phyloP scores from a whole-genome alignment of 2,113 vertebrate species.

The Pelobates fuscus region DNA sequence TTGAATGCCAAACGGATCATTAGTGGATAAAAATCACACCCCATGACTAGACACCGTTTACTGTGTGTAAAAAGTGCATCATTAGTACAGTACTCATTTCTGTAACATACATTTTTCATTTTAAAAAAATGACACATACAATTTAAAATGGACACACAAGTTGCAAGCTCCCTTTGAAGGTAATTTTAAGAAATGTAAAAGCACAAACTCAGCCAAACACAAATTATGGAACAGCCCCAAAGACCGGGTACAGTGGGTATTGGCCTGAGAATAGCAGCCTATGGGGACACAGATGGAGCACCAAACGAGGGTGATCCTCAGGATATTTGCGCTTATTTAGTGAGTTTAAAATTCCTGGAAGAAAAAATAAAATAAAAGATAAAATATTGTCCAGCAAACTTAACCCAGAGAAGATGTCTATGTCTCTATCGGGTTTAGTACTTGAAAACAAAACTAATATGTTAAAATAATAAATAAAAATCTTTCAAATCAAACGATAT shows the following conservation, averaged over 20 bases:
- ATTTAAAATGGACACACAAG: background rate
- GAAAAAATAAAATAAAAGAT: background rate
- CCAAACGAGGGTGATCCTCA: too few species aligned
- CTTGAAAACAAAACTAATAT: too few species aligned
- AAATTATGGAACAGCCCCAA: constrained; percentile 17
- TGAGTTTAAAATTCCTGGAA: background rate
- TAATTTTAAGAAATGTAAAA: background rate
- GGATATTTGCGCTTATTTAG: background rate
- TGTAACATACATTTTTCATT: too few species aligned
- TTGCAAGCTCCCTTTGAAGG: background rate
- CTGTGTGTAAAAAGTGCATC: background rate
- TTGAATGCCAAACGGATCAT: background rate
- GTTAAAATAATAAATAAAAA: too few species aligned
- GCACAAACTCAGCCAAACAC: background rate
- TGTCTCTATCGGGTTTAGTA: too few species aligned
- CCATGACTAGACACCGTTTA: background rate
- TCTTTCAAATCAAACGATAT: too few species aligned
- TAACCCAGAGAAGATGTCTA: background rate
- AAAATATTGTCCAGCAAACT: background rate
- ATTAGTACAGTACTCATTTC: background rate
- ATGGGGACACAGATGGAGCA: background rate
- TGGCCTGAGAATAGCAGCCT: constrained; percentile 36
- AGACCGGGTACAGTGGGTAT: constrained; percentile 7
- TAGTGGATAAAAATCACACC: background rate
- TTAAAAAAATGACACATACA: too few species aligned